Conservation (phyloP, 2,888 invertebrate species). For the Platyscelio sp. region DNA sequence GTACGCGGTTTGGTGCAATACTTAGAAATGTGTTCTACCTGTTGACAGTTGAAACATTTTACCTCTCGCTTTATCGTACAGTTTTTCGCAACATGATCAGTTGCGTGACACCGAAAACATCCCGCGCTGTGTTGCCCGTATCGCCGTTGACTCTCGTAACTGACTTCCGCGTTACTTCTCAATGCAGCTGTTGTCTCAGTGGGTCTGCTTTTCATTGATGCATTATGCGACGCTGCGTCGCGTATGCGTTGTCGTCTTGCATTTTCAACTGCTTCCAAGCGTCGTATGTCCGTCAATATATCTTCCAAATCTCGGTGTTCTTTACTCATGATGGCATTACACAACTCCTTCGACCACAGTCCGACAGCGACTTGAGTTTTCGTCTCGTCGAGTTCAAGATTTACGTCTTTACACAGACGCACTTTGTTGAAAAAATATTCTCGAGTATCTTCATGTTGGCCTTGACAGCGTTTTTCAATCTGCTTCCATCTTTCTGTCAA, state of each 20-base stretch:
- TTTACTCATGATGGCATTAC: slow-evolving; percentile 20
- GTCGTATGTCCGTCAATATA: slow-evolving; percentile 5
- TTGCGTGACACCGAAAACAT: slow-evolving; percentile 23
- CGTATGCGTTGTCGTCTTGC: slow-evolving; percentile 4
- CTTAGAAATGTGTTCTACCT: slow-evolving; percentile 30
- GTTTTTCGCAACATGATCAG: slow-evolving; percentile 6
- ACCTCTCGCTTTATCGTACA: slow-evolving; percentile 21
- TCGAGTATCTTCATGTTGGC: slow-evolving; percentile 8
- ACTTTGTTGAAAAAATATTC: slow-evolving; percentile 64
- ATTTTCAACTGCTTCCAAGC: slow-evolving; percentile 11
- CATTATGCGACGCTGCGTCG: too few relatives aligned
- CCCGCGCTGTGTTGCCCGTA: not conserved
- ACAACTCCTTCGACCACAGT: slow-evolving; percentile 40
- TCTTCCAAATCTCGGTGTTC: slow-evolving; percentile 20
- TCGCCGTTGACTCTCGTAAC: too few relatives aligned
- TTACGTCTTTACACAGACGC: slow-evolving; percentile 46
- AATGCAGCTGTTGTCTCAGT: too few relatives aligned
- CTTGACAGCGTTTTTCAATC: slow-evolving; percentile 46
- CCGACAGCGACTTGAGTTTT: slow-evolving; percentile 46
- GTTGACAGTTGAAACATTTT: slow-evolving; percentile 43
- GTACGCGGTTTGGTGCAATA: slow-evolving; percentile 32
- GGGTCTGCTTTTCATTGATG: too few relatives aligned
- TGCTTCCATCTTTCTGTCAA: slow-evolving; percentile 55
- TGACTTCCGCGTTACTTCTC: too few relatives aligned
- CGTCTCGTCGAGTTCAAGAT: slow-evolving; percentile 23